A percentile compares a stretch with the other conserved stretches of the same genome.
These are phyloP conservation scores for Corvus cornix DNA, from an alignment of 2,113 vertebrate species.

Conservation along the genomic window DNA sequence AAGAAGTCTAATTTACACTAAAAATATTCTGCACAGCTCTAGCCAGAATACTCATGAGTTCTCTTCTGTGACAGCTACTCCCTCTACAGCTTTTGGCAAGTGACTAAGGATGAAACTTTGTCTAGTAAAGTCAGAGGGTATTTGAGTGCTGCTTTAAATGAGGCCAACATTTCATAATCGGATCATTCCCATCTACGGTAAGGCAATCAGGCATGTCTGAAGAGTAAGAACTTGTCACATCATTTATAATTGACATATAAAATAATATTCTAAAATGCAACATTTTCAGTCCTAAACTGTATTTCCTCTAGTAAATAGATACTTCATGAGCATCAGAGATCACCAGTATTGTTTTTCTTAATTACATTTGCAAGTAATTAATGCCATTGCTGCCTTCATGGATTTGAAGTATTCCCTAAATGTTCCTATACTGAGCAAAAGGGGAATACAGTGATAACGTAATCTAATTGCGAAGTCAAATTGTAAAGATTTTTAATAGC, in stretches of 20 bases:
- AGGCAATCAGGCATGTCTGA: neutral
- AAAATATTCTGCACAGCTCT: neutral
- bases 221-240: neutral
- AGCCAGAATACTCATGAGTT: neutral
- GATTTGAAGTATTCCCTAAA: conserved; percentile 30
- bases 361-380: conserved; percentile 58
- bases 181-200: neutral
- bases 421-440: neutral
- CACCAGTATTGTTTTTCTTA: conserved; percentile 29
- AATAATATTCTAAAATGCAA: neutral
- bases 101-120: neutral
- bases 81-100: neutral
- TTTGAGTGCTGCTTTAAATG: neutral
- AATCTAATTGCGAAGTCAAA: conserved; percentile 29
- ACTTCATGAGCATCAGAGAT: neutral
- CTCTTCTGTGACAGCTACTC: neutral
- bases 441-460: neutral
- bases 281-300: neutral
- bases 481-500: conserved; percentile 34
- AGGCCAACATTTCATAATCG: neutral
- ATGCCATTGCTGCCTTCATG: neutral
- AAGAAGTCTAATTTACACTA: neutral
- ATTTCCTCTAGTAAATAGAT: neutral
- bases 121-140: neutral
- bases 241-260: neutral